phyloP scores from a whole-genome alignment of 2,113 vertebrate genomes.

The Protobothrops flavoviridis region DNA sequence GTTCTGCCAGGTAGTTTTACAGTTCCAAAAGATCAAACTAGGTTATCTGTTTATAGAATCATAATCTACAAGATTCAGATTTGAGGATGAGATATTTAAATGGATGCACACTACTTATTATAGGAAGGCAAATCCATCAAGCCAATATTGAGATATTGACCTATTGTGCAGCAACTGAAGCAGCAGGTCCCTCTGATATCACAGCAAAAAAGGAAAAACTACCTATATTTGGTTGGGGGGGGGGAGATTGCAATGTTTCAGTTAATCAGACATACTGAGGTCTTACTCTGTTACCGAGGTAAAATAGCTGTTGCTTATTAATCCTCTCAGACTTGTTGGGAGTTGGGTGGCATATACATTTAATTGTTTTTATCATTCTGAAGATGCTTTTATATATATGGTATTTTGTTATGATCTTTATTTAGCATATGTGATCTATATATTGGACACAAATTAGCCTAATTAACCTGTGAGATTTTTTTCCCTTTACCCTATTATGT shows the following conservation, averaged over 20 bases:
- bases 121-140: background rate
- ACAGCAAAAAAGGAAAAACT: background rate
- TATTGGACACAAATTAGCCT: background rate
- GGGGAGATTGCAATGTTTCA: background rate
- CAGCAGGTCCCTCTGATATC: background rate
- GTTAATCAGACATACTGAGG: background rate
- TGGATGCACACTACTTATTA: conserved; percentile 36
- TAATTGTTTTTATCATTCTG: background rate
- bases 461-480: background rate
- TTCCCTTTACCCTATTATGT: too few relatives aligned
- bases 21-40: background rate
- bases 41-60: background rate
- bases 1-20: background rate
- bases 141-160: background rate
- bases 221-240: background rate
- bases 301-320: background rate
- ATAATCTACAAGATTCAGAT: background rate
- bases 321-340: background rate
- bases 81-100: conserved; percentile 20
- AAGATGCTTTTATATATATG: background rate
- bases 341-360: background rate
- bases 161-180: background rate
- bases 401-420: background rate
- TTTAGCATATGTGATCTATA: background rate
- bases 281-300: background rate